These are phyloP conservation scores for Galerucella pusilla DNA, from an alignment of 2,888 invertebrate genomes.

Conservation along the genomic window DNA sequence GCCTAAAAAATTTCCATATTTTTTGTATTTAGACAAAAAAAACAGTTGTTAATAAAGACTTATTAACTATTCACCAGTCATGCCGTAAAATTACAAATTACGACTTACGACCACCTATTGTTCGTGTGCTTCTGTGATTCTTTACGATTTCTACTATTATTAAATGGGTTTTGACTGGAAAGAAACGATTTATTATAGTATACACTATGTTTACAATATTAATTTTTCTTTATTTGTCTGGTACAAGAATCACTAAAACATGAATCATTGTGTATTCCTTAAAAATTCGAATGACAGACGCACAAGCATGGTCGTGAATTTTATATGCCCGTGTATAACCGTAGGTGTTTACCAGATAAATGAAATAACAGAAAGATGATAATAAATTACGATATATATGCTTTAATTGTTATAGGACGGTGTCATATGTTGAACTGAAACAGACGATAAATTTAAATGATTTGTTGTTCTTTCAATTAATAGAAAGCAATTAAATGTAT, in stretches of 20 bases:
- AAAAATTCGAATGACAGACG: slow-evolving; percentile 19
- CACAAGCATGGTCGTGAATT: slow-evolving; percentile 19
- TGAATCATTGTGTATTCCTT: slow-evolving; percentile 14
- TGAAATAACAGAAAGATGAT: slow-evolving; percentile 8
- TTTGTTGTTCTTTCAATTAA: neutral
- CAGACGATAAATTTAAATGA: slow-evolving; percentile 11
- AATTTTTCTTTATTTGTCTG: slow-evolving; percentile 16
- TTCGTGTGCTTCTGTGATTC: slow-evolving; percentile 25
- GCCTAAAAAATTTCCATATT: slow-evolving; percentile 43
- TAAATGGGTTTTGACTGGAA: slow-evolving; percentile 19
- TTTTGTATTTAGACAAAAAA: slow-evolving; percentile 33
- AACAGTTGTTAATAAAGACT: slow-evolving; percentile 24
- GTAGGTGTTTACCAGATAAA: slow-evolving; percentile 21
- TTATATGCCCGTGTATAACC: slow-evolving; percentile 9
- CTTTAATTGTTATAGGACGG: slow-evolving; percentile 10
- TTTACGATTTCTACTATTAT: slow-evolving; percentile 34
- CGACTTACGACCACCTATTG: slow-evolving; percentile 42
- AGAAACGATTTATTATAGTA: slow-evolving; percentile 25
- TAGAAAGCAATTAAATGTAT: neutral
- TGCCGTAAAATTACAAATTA: slow-evolving; percentile 35
- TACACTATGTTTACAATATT: slow-evolving; percentile 20
- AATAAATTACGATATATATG: slow-evolving; percentile 10
- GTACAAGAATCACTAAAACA: slow-evolving; percentile 13
- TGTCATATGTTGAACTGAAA: slow-evolving; percentile 4
- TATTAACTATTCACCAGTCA: slow-evolving; percentile 40